Conservation (phyloP, 2,888 invertebrate genomes). For the Graphium colonna region DNA sequence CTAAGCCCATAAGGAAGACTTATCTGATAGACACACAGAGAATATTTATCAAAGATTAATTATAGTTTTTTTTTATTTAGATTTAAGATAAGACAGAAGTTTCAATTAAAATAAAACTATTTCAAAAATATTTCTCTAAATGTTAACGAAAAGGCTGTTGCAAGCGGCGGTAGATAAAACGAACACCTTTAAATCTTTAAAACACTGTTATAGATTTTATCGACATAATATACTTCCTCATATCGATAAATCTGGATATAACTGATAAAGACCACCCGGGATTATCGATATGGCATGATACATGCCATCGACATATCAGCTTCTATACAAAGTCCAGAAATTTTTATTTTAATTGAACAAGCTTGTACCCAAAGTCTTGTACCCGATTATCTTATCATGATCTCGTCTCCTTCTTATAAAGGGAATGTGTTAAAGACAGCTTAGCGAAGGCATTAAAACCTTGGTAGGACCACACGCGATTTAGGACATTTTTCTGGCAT, state of each 20-base stretch:
- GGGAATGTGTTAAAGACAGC: conserved; percentile 15
- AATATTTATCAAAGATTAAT: no score
- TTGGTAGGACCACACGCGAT: conserved; percentile 16
- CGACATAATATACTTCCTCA: background rate
- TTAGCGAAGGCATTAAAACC: background rate
- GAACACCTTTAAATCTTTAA: background rate
- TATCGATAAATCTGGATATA: conserved; percentile 4
- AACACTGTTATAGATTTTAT: background rate
- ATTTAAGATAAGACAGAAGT: no score
- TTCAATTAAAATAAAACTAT: no score
- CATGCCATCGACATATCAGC: conserved; percentile 1
- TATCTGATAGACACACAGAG: no score
- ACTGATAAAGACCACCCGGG: conserved; percentile 15
- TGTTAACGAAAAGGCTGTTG: no score
- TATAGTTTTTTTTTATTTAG: no score
- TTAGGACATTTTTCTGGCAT: background rate
- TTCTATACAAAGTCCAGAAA: background rate
- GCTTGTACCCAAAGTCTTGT: conserved; percentile 6
- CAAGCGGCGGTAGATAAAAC: no score
- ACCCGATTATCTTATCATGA: conserved; percentile 14
- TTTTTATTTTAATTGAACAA: conserved; percentile 18
- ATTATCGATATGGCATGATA: conserved; percentile 1
- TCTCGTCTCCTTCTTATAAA: conserved; percentile 11
- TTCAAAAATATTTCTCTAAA: no score
- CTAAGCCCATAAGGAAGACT: no score